A percentile compares a stretch with the other conserved stretches of the same genome.
Evolutionary conservation across 2,888 invertebrate genomes (phyloP).

Genomic region (Spialia ferax): DNA sequence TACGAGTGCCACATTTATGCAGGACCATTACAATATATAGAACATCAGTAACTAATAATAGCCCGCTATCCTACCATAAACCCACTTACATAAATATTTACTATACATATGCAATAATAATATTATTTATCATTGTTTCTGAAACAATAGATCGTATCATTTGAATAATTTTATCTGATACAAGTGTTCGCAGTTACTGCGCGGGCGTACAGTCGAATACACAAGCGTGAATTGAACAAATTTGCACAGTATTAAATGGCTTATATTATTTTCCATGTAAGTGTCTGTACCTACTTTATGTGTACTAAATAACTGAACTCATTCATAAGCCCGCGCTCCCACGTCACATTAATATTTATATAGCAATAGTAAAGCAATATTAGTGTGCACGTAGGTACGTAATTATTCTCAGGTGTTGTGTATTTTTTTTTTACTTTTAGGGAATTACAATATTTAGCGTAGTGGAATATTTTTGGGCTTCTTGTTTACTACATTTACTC

Average conservation of each 20-base stretch:
- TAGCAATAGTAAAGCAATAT: not conserved
- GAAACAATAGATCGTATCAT: conserved; percentile 84
- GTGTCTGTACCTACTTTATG: not conserved
- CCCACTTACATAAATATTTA: conserved; percentile 78
- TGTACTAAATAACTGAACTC: not conserved
- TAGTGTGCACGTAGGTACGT: not conserved
- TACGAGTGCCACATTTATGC: conserved; percentile 5
- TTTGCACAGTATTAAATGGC: conserved; percentile 23
- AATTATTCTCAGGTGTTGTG: not conserved
- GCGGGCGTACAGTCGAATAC: conserved; percentile 48
- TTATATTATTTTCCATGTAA: conserved; percentile 10
- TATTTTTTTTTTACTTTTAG: not conserved
- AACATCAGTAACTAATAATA: conserved; percentile 45
- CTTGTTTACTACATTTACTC: no score
- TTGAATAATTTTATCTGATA: conserved; percentile 84
- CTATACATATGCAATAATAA: conserved; percentile 78
- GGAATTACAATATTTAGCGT: no score
- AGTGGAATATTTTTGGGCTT: no score
- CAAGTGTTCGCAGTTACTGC: conserved; percentile 68
- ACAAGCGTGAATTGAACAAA: conserved; percentile 33
- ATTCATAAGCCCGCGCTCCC: not conserved
- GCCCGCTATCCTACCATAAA: conserved; percentile 57
- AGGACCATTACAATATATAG: conserved; percentile 1
- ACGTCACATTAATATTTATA: not conserved
- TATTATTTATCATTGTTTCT: conserved; percentile 83